These are phyloP conservation scores for Lacanobia oleracea DNA, from an alignment of 2,888 invertebrate genomes.

Conservation along the genomic window DNA sequence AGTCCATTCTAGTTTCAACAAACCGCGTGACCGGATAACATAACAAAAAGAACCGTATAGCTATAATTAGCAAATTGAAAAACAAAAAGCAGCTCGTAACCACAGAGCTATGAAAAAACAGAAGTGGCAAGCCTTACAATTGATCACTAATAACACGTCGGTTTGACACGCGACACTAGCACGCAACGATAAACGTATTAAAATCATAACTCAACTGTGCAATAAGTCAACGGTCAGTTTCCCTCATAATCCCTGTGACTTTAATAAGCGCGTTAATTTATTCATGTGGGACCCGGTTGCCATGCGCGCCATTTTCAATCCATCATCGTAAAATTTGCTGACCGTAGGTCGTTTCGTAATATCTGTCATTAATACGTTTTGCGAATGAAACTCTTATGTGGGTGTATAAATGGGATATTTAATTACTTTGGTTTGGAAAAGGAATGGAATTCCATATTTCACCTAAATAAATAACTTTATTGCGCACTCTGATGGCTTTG, in stretches of 20 bases:
- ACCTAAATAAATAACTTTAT: constrained; percentile 15
- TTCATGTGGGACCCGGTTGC: constrained; percentile 66
- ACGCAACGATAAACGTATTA: constrained; percentile 65
- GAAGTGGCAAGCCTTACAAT: constrained; percentile 59
- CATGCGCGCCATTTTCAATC: constrained; percentile 69
- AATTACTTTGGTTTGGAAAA: constrained; percentile 27
- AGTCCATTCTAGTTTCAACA: constrained; percentile 19
- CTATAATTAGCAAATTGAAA: constrained; percentile 58
- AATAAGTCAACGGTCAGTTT: constrained; percentile 66
- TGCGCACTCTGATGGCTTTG: not conserved
- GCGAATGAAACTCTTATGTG: constrained; percentile 39
- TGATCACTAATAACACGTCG: constrained; percentile 64
- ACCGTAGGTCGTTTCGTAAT: constrained; percentile 52
- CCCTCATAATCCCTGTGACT: constrained; percentile 62
- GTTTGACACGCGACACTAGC: constrained; percentile 64
- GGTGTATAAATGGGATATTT: constrained; percentile 27
- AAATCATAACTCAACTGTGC: constrained; percentile 66
- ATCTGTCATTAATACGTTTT: constrained; percentile 57
- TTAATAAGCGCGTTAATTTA: constrained; percentile 74
- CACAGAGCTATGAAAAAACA: constrained; percentile 51
- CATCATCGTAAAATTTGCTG: constrained; percentile 69
- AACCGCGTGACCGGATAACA: constrained; percentile 42
- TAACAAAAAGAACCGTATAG: constrained; percentile 31
- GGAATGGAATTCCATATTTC: constrained; percentile 9
- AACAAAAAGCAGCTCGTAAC: constrained; percentile 53